Conservation (phyloP, 2,113 vertebrate species). For the Antechinus stuartii region DNA sequence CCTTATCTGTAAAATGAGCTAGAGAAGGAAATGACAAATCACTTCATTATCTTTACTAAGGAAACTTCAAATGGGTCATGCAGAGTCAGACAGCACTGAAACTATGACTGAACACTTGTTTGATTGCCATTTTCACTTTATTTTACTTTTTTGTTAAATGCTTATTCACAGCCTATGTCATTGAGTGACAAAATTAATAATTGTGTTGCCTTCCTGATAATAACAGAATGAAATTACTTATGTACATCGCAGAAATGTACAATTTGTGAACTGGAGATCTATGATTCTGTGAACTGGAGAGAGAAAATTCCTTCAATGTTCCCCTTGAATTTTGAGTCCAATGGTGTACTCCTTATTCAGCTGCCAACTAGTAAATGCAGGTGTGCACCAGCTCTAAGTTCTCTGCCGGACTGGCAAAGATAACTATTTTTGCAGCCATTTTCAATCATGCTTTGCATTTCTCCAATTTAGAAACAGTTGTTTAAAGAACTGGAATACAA, state of each 20-base stretch:
- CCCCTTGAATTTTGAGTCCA: not conserved
- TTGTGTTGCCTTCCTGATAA: not conserved
- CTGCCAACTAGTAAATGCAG: not conserved
- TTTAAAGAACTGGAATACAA: conserved; percentile 79
- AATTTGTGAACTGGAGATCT: not conserved
- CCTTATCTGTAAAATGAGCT: no score
- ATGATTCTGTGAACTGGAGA: not conserved
- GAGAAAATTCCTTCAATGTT: not conserved
- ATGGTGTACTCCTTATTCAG: not conserved
- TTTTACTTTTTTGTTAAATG: not conserved
- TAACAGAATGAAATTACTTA: not conserved
- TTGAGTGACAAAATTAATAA: not conserved
- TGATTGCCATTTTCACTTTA: not conserved
- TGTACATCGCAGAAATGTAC: not conserved
- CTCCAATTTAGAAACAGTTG: conserved; percentile 78
- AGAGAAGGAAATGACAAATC: not conserved
- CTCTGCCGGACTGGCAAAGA: not conserved
- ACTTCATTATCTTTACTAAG: not conserved
- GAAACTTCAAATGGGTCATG: not conserved
- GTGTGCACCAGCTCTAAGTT: not conserved
- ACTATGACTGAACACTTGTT: not conserved
- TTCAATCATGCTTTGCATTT: not conserved
- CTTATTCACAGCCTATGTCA: not conserved
- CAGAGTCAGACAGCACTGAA: not conserved
- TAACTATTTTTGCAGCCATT: not conserved